Conservation (phyloP, 2,888 invertebrate species). For the Cartodere bifasciata region DNA sequence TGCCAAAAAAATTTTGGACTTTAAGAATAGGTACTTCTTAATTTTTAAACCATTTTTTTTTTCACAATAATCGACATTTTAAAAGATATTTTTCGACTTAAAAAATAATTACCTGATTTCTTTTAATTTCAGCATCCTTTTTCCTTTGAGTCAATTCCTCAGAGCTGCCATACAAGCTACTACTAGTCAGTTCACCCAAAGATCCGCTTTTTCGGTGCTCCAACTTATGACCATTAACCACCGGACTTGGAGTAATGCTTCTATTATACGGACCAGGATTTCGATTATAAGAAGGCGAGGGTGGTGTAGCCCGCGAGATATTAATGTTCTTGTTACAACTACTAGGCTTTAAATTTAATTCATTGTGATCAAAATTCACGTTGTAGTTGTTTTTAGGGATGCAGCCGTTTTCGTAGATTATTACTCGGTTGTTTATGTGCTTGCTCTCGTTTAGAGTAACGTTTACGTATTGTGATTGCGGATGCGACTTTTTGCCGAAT, state of each 20-base stretch:
- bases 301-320: slow-evolving; percentile 32
- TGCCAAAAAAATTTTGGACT: too few relatives aligned
- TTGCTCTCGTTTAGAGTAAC: slow-evolving; percentile 33
- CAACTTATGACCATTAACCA: slow-evolving; percentile 20
- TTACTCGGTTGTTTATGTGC: slow-evolving; percentile 32
- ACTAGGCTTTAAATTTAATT: slow-evolving; percentile 29
- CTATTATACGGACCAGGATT: slow-evolving; percentile 32
- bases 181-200: slow-evolving; percentile 24
- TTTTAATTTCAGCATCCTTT: slow-evolving; percentile 37
- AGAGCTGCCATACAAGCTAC: slow-evolving; percentile 21
- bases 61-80: too few relatives aligned
- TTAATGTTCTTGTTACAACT: slow-evolving; percentile 27
- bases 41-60: too few relatives aligned
- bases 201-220: slow-evolving; percentile 28
- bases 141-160: slow-evolving; percentile 26
- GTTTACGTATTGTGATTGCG: slow-evolving; percentile 30
- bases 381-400: slow-evolving; percentile 30
- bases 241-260: slow-evolving; percentile 31
- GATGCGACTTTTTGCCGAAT: slow-evolving; percentile 28
- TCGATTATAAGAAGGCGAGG: slow-evolving; percentile 41
- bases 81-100: too few relatives aligned
- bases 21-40: too few relatives aligned
- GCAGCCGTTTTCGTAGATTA: slow-evolving; percentile 31
- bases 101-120: slow-evolving; percentile 37
- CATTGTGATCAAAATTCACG: slow-evolving; percentile 28